Evolutionary conservation across 2,113 vertebrate genomes (phyloP).

Genomic region (Trematomus loennbergii): DNA sequence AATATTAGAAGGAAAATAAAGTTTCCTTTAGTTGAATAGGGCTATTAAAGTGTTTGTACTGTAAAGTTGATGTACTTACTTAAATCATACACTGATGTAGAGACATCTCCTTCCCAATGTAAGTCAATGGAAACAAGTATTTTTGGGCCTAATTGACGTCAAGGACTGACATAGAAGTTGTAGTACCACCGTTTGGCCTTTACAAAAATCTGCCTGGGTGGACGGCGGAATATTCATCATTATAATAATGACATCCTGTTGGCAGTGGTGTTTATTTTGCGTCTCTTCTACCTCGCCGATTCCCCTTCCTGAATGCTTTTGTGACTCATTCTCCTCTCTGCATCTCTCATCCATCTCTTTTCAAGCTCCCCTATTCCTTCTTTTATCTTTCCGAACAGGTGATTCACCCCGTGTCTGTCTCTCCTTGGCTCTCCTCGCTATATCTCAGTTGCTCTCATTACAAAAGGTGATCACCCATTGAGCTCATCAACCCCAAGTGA

Average conservation of each 20-base stretch:
- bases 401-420: constrained; percentile 42
- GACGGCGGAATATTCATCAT: constrained; percentile 35
- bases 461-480: constrained; percentile 77
- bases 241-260: constrained; percentile 43
- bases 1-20: no score
- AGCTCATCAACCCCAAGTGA: constrained; percentile 73
- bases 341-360: constrained; percentile 32
- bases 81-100: no score
- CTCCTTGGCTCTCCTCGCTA: constrained; percentile 34
- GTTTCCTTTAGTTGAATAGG: no score
- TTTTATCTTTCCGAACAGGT: constrained; percentile 58
- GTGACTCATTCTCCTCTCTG: constrained; percentile 31
- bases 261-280: not conserved
- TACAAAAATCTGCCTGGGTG: not conserved
- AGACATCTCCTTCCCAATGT: no score
- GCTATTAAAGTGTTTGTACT: no score
- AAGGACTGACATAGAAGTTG: no score
- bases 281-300: not conserved
- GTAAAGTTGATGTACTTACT: no score
- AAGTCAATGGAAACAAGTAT: no score
- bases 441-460: constrained; percentile 66
- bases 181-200: no score
- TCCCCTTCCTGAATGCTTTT: not conserved
- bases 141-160: no score
- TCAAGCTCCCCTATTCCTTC: constrained; percentile 37